phyloP scores from a whole-genome alignment of 2,113 vertebrate genomes.

The Saccopteryx bilineata region DNA sequence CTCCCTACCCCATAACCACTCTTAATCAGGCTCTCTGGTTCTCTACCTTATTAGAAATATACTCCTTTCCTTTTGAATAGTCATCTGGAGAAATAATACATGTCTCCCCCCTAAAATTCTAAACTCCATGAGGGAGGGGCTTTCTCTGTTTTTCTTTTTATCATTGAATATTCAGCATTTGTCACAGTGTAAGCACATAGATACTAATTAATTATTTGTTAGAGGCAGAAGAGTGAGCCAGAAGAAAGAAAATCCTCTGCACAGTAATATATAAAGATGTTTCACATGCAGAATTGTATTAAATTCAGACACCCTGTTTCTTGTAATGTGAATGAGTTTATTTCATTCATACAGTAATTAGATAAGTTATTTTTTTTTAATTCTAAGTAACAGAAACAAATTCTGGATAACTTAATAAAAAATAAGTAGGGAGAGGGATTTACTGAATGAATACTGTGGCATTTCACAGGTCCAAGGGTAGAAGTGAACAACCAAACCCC shows the following conservation, averaged over 20 bases:
- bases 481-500: neutral
- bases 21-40: neutral
- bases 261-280: neutral
- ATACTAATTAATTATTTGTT: neutral
- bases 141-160: neutral
- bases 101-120: neutral
- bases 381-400: conserved; percentile 24
- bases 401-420: neutral
- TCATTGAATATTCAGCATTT: neutral
- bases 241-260: conserved; percentile 2
- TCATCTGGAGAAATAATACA: neutral
- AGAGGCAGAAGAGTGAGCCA: neutral
- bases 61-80: conserved; percentile 2
- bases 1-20: neutral
- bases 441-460: neutral
- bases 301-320: neutral
- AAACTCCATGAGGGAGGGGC: neutral
- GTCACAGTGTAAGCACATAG: neutral
- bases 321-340: neutral
- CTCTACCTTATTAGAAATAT: neutral
- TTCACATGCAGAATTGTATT: neutral
- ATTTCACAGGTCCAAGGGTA: neutral
- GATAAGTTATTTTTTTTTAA: neutral
- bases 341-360: neutral
- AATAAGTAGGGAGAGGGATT: neutral